Evolutionary conservation across 2,888 invertebrate genomes (phyloP), one percentile per base, ranked within the genome.

Genomic region (Anoplius nigerrimus): DNA sequence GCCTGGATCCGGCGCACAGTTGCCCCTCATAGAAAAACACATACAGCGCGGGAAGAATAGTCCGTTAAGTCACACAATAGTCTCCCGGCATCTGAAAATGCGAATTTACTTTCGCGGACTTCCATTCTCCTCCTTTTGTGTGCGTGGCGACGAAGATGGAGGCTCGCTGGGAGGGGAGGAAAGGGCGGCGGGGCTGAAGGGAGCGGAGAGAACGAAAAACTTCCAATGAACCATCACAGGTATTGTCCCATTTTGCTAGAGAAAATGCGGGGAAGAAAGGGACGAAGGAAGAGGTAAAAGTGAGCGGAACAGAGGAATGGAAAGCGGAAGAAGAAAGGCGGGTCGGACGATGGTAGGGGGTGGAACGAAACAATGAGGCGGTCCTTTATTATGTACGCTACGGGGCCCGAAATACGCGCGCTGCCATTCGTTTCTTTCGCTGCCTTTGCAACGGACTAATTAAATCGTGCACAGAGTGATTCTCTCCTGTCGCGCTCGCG

Each of bases 341-440:
- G 11, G 46, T 15, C 16, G 48, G n/a, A 16, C n/a, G 48, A n/a
- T n/a, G n/a, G n/a, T n/a, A n/a, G 18, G 13, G 13, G 6, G 34
- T 1, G 21, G 21, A 43, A 24, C 62, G 72, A 69, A 68, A 75
- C 75, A 76, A 76, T 75, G 71, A 74, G 61, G 21, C 68, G 71
- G 66, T 66, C 71, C 69, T 75, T 75, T 71, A 71, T 76, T 74
- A 76, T 74, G 69, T 71, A 69, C 72, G 71, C 67, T 42, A 16
- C 5, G n/a, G 68, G 52, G 66, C 51, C 42, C 52, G 21, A 22
- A 21, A 60, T 69, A 52, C 64, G 65, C 57, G 65, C 57, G 62
- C 65, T 54, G 65, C 62, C 62, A 68, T 67, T 56, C 69, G 20
- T 51, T 34, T 46, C 64, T 24, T n/a, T 53, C 21, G 48, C n/a